Evolutionary conservation across 2,888 invertebrate genomes (phyloP), one percentile per base, ranked within the genome.

Genomic region (Rhimphoctona megacephalus): DNA sequence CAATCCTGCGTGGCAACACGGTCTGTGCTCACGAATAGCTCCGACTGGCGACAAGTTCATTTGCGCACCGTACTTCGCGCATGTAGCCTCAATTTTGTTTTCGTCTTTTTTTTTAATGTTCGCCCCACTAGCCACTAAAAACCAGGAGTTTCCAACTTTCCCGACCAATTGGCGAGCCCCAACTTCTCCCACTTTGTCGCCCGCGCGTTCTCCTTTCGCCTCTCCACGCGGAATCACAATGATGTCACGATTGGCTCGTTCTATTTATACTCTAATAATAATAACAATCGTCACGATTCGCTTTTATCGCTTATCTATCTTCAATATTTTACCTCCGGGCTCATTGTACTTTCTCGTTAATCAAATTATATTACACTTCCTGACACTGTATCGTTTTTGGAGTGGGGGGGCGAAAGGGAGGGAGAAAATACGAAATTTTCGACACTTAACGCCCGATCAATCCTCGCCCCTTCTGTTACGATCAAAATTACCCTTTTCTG

Each of bases 21-120:
- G 85, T 83, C 85, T 89, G 90, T 89, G 90, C 90, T 89, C 90
- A 57, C 57, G 64, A 89, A 87, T 86, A 88, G 85, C 82, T 83
- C 87, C 73, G 89, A 92, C 92, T 92, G 90, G 78, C 84, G 77
- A 80, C 74, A 87, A 74, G 76, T 76, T 74, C 70, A 84, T 30
- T 43, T 89, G 91, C 92, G 92, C 92, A 91, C 72, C 81, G 73
- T 64, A 25, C 33, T 78, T 81, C 83, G 90, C 92, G 92, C 92
- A 91, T 88, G 39, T 78, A 89, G 89, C 78, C 86, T 43, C 67
- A 49, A 57, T 52, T 61, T 61, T 30, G 6, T 61, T 61, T 30
- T 30, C 1, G 14, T 61, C 43, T 43, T 36, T 46, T 66, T 78
- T 78, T 36, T 64, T 33, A 30, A 61, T 82, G 57, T 39, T 88